Base-by-base conservation (phyloP, 1,140 invertebrate species). In the Drosophila subobscura region DNA sequence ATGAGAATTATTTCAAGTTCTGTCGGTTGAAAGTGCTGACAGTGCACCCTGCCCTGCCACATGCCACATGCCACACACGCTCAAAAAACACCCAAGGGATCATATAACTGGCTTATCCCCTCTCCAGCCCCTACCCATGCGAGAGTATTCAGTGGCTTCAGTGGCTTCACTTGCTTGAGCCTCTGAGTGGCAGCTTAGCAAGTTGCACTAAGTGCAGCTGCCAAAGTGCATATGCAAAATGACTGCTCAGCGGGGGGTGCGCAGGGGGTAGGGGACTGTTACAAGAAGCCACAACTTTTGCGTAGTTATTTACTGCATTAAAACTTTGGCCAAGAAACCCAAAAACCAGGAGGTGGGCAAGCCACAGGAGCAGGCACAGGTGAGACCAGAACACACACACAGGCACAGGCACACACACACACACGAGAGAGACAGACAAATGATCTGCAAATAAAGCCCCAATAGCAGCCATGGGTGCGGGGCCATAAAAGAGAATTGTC, bases 261-360 rank as follows among this genome's bases (percentile, higher is more conserved):
- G n/a, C n/a, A n/a, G 27, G 8, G 4, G 40, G 41, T 8, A n/a
- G 1, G 4, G 16, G 8, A 23, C 20, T 25, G 7, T 20, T 29
- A 25, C 64, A 40, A 53, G 64, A 64, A 27, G 40, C 16, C n/a
- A 1, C 20, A 64, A 57, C 59, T 74, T 74, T 74, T 42, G 16
- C 37, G 20, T 64, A 65, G 70, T 74, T 65, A 63, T 64, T 74
- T 74, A 58, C 44, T 74, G 71, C 71, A 74, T 74, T 74, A 58
- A 66, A 74, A 74, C 60, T 74, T 74, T 66, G 10, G 20, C 25
- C n/a, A 4, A 10, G 14, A 6, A 25, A 14, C 33, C 44, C 23
- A 29, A 27, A 53, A 42, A 7, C 12, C 29, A 47, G 6, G n/a
- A 6, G 12, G 16, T 55, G 53, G 53, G 33, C 42, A 7, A 12